These are phyloP conservation scores for Nasonia oneida DNA, from an alignment of 2,888 invertebrate genomes.

Conservation along the genomic window DNA sequence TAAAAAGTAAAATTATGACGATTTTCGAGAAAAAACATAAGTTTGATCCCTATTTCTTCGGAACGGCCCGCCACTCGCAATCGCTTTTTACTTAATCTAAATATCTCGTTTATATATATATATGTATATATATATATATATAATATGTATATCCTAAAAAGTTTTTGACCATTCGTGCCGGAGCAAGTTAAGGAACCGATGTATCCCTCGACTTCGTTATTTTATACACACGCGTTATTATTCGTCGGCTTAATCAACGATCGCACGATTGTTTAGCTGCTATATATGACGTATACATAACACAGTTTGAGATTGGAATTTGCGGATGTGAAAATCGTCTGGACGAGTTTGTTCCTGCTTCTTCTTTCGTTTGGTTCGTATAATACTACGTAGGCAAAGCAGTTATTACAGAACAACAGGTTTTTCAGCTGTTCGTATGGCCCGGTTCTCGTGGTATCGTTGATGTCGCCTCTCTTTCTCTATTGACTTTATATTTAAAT, in stretches of 20 bases:
- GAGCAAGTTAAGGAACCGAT: conserved; percentile 28
- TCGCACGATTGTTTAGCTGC: conserved; percentile 1
- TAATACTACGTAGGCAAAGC: not conserved
- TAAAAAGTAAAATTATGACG: not conserved
- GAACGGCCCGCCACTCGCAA: conserved; percentile 58
- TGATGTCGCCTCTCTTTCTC: not conserved
- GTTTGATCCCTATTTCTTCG: not conserved
- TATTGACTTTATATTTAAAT: conserved; percentile 60
- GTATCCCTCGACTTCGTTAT: conserved; percentile 19
- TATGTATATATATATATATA: not conserved
- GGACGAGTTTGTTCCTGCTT: conserved; percentile 9
- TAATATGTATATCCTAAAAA: conserved; percentile 43
- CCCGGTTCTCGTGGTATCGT: conserved; percentile 34
- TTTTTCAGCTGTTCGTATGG: not conserved
- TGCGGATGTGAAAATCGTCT: not conserved
- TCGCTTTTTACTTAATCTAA: conserved; percentile 57
- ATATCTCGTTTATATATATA: conserved; percentile 31
- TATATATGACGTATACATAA: not conserved
- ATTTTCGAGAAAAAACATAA: not conserved
- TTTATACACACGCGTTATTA: not conserved
- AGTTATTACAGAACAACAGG: not conserved
- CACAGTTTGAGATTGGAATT: not conserved
- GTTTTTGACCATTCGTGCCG: conserved; percentile 14
- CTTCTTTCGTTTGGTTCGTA: not conserved
- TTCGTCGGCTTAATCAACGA: conserved; percentile 12